Evolutionary conservation across 2,113 vertebrate species (phyloP).

Genomic region (Gymnocephalus cernua): DNA sequence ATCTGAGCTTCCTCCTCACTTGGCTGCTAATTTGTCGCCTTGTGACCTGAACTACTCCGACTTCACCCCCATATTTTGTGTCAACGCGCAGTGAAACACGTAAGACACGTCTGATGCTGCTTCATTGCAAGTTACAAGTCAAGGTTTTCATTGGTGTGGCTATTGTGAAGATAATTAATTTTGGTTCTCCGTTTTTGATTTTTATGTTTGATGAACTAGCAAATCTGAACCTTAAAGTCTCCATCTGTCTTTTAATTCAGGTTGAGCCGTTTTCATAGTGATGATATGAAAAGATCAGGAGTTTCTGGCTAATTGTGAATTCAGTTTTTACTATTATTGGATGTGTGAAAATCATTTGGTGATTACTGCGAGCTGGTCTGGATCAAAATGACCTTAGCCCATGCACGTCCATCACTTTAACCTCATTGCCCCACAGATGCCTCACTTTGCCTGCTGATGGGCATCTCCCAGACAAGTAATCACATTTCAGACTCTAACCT

Average conservation of each 20-base stretch:
- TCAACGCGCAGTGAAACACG: background rate
- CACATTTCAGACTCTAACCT: constrained; percentile 57
- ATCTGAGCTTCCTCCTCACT: constrained; percentile 4
- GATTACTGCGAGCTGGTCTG: background rate
- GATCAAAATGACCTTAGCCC: constrained; percentile 20
- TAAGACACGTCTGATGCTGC: background rate
- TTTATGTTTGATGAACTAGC: background rate
- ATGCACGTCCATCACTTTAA: constrained; percentile 40
- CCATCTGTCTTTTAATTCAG: background rate
- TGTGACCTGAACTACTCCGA: background rate
- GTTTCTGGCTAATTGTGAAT: background rate
- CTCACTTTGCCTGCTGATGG: constrained; percentile 53
- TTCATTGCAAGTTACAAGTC: background rate
- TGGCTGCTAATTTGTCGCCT: constrained; percentile 21
- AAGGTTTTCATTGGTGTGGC: background rate
- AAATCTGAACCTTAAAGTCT: background rate
- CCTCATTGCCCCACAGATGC: constrained; percentile 43
- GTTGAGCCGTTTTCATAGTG: background rate
- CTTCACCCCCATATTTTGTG: background rate
- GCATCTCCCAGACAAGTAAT: constrained; percentile 52
- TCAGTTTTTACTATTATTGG: background rate
- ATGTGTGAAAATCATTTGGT: background rate
- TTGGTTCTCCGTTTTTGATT: background rate
- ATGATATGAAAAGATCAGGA: background rate
- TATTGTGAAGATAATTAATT: background rate